phyloP scores from a whole-genome alignment of 2,888 invertebrate species.

The Tipula lateralis region DNA sequence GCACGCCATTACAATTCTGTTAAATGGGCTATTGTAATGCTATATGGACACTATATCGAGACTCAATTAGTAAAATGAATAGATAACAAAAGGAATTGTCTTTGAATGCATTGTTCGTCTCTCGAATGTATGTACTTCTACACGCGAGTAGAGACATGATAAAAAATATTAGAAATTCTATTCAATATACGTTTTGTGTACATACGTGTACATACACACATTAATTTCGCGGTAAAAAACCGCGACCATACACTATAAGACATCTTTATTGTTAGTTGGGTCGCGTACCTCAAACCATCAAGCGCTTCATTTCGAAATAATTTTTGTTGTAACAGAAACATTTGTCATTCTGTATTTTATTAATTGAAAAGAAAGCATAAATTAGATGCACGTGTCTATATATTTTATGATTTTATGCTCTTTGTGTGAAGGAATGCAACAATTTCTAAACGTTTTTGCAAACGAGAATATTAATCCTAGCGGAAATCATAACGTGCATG shows the following conservation, averaged over 20 bases:
- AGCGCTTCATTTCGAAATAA: not conserved
- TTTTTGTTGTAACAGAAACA: not conserved
- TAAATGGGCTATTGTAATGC: not conserved
- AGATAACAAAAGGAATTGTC: not conserved
- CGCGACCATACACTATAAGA: not conserved
- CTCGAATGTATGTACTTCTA: no score
- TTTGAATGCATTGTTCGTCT: not conserved
- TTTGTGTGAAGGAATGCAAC: not conserved
- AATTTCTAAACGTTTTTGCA: not conserved
- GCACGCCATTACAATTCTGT: not conserved
- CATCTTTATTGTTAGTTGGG: not conserved
- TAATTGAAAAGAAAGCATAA: not conserved
- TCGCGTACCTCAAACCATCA: not conserved
- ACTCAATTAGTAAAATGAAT: not conserved
- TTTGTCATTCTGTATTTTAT: not conserved
- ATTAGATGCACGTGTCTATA: not conserved
- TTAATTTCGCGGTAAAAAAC: conserved; percentile 1
- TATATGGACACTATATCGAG: not conserved
- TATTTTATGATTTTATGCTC: not conserved
- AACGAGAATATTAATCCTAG: not conserved
- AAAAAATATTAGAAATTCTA: not conserved
- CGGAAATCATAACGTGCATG: not conserved
- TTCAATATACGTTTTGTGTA: not conserved
- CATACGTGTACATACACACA: not conserved
- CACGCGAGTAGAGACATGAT: not conserved